Evolutionary conservation across 2,888 invertebrate genomes (phyloP), one percentile per base, ranked within the genome.

Genomic region (Apeira syringaria): DNA sequence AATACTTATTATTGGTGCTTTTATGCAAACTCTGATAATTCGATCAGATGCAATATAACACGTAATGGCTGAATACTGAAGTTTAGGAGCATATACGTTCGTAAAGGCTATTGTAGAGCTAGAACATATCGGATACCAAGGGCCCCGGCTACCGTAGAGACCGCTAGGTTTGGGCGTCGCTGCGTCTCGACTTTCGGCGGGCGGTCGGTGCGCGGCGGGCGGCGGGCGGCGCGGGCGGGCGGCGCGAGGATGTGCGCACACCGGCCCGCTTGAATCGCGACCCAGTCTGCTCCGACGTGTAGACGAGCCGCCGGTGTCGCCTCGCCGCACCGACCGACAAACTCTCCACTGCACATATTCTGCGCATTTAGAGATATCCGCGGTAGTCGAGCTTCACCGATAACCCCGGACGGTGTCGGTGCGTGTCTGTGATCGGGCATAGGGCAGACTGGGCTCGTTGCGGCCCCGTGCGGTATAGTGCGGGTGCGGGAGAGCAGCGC

Each of bases 211-310:
- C 77, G 80, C 79, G 75, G 69, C 7, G 15, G 15, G 76, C n/a
- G n/a, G n/a, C n/a, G n/a, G 17, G 6, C 17, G 17, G 17, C 71
- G 66, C 74, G 76, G 72, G 80, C 71, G 37, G 36, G 50, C 74
- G 74, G 74, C 74, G 67, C 75, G 74, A 64, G 67, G 71, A 74
- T 84, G 85, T 85, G 85, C 86, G 81, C 74, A 64, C 69, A 64
- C 74, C 34, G 38, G 34, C 20, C 20, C 45, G 39, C 81, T 80
- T 75, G 70, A 71, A 74, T 69, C 77, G 78, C 83, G 81, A 83
- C 82, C 86, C 87, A 88, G 87, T 88, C 88, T 79, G 80, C 79
- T 83, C 80, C 81, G 82, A 86, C 82, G 82, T 87, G 81, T 81
- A 77, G 69, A 73, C 74, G 75, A 79, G 79, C 68, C 72, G 82